Base-by-base conservation (phyloP, 2,888 invertebrate genomes). In the Incurvaria masculella region DNA sequence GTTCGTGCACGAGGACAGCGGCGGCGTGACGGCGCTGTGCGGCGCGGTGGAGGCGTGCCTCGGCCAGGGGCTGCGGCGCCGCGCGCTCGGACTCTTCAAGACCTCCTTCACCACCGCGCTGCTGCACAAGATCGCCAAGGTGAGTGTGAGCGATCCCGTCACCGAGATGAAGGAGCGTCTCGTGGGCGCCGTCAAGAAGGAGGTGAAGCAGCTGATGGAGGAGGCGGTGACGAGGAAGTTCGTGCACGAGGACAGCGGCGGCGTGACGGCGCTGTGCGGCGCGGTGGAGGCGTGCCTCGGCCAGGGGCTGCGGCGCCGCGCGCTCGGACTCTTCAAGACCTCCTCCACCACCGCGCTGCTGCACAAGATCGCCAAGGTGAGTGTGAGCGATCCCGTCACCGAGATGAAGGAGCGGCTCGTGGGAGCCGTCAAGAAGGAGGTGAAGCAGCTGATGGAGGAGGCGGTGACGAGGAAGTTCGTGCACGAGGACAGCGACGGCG, bases 391-490 rank as follows among this genome's bases (percentile, higher is more conserved):
- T 55, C 72, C 73, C 44, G 64, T 61, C 53, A 55, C 66, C 27
- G 86, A 88, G 61, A 83, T 85, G 69, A 89, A 89, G 68, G 89
- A 90, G 63, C 84, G 84, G 58, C 82, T 93, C 56, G 87, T 93
- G 52, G 84, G 86, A 45, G 83, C 84, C 53, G 91, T 93, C 43
- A 93, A 92, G 71, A 91, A 91, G 66, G 92, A 96, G 82, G 95
- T 96, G 48, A 97, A 96, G 66, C 92, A 94, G 33, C 33, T 33
- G 11, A 33, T 33, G 33, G 33, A 33, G 68, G 91, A 92, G 17
- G 92, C 95, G 20, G 95, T 95, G 11, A 95, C 94, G 18, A 84
- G 90, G 56, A 94, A 94, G 70, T 93, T 90, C 65, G 89, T 96
- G 11, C 93, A 94, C 66, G 93, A 95, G 71, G 94, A 95, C 61